Evolutionary conservation across 2,888 invertebrate species (phyloP).

Genomic region (Dyspetes luteomarginatus): DNA sequence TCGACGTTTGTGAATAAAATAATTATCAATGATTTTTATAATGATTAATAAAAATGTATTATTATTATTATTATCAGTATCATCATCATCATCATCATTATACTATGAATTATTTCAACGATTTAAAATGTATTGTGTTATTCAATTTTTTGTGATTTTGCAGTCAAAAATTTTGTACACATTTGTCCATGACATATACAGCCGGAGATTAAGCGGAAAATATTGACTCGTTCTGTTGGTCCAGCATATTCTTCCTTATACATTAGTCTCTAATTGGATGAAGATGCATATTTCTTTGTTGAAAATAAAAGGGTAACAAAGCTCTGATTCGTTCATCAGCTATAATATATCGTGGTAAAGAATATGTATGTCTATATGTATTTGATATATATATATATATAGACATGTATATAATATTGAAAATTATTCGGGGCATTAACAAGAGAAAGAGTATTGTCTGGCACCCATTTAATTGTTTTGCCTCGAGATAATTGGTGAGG

Average conservation of each 20-base stretch:
- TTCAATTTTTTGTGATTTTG: too few species aligned
- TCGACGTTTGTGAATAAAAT: too few species aligned
- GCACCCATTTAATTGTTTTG: slow-evolving; percentile 77
- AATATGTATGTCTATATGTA: neutral
- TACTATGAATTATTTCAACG: too few species aligned
- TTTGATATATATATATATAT: neutral
- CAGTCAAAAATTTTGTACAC: too few species aligned
- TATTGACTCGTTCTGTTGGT: slow-evolving; percentile 42
- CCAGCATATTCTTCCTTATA: slow-evolving; percentile 5
- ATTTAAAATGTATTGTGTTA: too few species aligned
- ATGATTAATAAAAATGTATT: too few species aligned
- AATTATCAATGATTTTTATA: too few species aligned
- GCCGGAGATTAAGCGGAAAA: slow-evolving; percentile 28
- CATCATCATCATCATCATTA: too few species aligned
- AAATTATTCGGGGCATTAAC: slow-evolving; percentile 60
- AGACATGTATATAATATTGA: neutral
- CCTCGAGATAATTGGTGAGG: slow-evolving; percentile 70
- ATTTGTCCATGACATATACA: neutral
- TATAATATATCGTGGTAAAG: neutral
- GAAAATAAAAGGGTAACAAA: neutral
- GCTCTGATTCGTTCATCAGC: slow-evolving; percentile 1
- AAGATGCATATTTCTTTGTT: slow-evolving; percentile 78
- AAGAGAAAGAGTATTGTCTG: slow-evolving; percentile 32
- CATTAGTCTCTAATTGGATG: slow-evolving; percentile 76
- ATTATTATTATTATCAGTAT: too few species aligned